Percentiles rank a stretch among this genome's conserved stretches.
Conservation (phyloP, 2,113 vertebrate genomes). For the Neoarius graeffei region DNA sequence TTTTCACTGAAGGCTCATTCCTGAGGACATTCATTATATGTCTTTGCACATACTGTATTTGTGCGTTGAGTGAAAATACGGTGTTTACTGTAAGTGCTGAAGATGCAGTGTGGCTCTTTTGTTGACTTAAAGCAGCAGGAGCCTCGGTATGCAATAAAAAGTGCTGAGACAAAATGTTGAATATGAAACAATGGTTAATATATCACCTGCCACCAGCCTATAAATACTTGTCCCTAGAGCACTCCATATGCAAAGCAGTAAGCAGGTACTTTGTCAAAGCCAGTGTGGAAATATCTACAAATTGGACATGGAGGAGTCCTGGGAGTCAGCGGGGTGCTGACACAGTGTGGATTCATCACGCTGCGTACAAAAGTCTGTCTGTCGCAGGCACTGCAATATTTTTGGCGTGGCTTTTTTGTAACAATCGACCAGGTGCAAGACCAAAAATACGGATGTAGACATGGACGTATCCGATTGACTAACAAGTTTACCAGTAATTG, state of each 20-base stretch:
- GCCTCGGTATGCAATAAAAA: constrained; percentile 30
- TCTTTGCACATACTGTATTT: neutral
- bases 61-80: constrained; percentile 6
- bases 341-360: constrained; percentile 32
- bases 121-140: constrained; percentile 25
- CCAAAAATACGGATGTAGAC: constrained; percentile 10
- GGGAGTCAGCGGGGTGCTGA: constrained; percentile 35
- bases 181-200: constrained; percentile 49
- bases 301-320: constrained; percentile 42
- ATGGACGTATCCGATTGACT: neutral
- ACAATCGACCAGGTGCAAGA: neutral
- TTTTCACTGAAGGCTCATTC: neutral
- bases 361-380: constrained; percentile 11
- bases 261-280: constrained; percentile 54
- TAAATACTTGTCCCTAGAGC: constrained; percentile 51
- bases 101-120: neutral
- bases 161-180: constrained; percentile 35
- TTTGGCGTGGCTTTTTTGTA: constrained; percentile 5
- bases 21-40: neutral
- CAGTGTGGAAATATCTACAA: constrained; percentile 43
- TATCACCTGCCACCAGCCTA: constrained; percentile 46
- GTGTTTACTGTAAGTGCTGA: constrained; percentile 24
- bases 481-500: neutral
- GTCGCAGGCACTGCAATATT: constrained; percentile 9
- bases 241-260: constrained; percentile 50